phyloP scores from a whole-genome alignment of 2,888 invertebrate genomes.

The Hermodice carunculata region DNA sequence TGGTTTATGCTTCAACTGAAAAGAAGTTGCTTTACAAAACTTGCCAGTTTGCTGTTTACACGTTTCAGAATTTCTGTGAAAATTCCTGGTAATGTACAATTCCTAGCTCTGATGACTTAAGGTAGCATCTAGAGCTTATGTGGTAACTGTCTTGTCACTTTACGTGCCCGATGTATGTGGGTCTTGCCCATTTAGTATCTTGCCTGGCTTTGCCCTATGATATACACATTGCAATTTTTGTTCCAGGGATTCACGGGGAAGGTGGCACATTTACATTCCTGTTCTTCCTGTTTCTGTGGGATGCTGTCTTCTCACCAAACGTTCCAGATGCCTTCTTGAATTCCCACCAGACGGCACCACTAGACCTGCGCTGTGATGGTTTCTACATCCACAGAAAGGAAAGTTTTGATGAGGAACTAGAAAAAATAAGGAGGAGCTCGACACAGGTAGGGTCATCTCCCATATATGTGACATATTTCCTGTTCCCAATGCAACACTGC shows the following conservation, averaged over 20 bases:
- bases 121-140: too few species aligned
- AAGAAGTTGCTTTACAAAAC: too few species aligned
- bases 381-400: slow-evolving; percentile 79
- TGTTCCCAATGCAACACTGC: too few species aligned
- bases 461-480: background rate
- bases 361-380: slow-evolving; percentile 78
- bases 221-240: background rate
- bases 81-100: too few species aligned
- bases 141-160: too few species aligned
- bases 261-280: slow-evolving; percentile 77
- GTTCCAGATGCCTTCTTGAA: slow-evolving; percentile 78
- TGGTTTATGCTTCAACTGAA: too few species aligned
- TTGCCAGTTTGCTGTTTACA: too few species aligned
- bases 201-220: background rate
- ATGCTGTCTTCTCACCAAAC: slow-evolving; percentile 77
- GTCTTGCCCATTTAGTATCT: too few species aligned
- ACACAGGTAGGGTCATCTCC: slow-evolving; percentile 2
- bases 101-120: too few species aligned
- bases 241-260: slow-evolving; percentile 81
- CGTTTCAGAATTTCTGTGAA: too few species aligned
- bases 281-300: slow-evolving; percentile 83
- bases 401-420: slow-evolving; percentile 74
- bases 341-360: slow-evolving; percentile 78
- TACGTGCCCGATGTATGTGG: too few species aligned
- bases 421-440: too few species aligned